A percentile compares a stretch with the other conserved stretches of the same genome.
Conservation (phyloP, 64 coral and sea anemone genomes). For the Montipora foliosa region DNA sequence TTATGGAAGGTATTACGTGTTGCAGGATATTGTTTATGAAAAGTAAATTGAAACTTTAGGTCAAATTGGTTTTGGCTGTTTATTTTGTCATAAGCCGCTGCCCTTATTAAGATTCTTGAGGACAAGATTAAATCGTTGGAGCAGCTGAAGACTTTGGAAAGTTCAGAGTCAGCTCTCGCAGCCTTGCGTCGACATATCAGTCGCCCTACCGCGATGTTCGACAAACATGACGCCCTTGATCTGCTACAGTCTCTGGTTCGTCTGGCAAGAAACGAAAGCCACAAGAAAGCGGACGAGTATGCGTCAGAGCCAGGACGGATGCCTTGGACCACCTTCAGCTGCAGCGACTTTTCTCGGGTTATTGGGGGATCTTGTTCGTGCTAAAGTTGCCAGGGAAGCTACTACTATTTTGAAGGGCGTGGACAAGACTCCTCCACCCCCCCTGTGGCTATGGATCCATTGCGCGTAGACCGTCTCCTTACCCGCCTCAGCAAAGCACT, state of each 20-base stretch:
- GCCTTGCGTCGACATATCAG: not conserved
- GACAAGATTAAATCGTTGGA: not conserved
- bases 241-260: conserved; percentile 3
- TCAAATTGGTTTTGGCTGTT: not conserved
- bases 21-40: not conserved
- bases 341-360: not conserved
- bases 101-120: not conserved
- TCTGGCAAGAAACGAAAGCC: not conserved
- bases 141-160: conserved; percentile 5
- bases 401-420: not conserved
- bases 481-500: not conserved
- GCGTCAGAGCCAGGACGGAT: not conserved
- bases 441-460: not conserved
- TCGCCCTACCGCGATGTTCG: not conserved
- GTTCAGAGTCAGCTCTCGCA: not conserved
- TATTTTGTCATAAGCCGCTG: not conserved
- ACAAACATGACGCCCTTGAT: not conserved
- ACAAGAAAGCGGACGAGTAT: not conserved
- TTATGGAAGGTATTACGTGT: not conserved
- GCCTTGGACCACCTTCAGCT: not conserved
- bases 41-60: not conserved
- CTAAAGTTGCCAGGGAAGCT: not conserved
- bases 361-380: not conserved
- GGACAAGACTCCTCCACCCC: not conserved
- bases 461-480: not conserved